Percentiles rank a stretch among this genome's conserved stretches.
phyloP scores from a whole-genome alignment of 1,140 invertebrate genomes.

The Macrobrachium nipponense region DNA sequence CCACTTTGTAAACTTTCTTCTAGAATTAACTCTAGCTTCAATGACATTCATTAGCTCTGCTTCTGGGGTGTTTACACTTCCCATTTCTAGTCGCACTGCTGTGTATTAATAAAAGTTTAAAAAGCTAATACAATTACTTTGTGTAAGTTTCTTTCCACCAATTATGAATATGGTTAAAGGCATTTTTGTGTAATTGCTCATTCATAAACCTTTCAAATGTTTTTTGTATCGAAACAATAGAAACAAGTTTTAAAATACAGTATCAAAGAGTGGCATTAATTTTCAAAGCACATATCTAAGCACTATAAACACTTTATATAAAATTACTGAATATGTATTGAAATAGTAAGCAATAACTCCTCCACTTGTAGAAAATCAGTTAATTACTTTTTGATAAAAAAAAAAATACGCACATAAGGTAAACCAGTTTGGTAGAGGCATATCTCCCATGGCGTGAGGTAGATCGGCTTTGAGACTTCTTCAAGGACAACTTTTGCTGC shows the following conservation, averaged over 20 bases:
- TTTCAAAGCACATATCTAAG: too few species aligned
- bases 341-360: too few species aligned
- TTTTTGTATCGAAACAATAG: too few species aligned
- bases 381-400: background rate
- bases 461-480: constrained; percentile 72
- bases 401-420: constrained; percentile 69
- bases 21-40: constrained; percentile 69
- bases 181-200: too few species aligned
- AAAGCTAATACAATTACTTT: background rate
- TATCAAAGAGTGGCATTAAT: too few species aligned
- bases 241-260: too few species aligned
- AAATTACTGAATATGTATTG: too few species aligned
- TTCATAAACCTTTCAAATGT: too few species aligned
- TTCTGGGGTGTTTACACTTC: constrained; percentile 68
- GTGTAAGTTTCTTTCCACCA: background rate
- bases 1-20: constrained; percentile 67
- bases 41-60: constrained; percentile 72
- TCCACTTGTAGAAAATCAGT: background rate
- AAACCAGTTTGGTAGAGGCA: constrained; percentile 69
- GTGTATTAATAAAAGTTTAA: background rate
- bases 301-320: too few species aligned
- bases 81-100: constrained; percentile 65
- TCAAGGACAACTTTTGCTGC: constrained; percentile 79
- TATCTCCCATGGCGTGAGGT: constrained; percentile 77
- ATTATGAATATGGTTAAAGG: too few species aligned